Percentiles rank a stretch among this genome's conserved stretches.
Conservation (phyloP, 2,888 invertebrate genomes). For the Spicauda simplicius region DNA sequence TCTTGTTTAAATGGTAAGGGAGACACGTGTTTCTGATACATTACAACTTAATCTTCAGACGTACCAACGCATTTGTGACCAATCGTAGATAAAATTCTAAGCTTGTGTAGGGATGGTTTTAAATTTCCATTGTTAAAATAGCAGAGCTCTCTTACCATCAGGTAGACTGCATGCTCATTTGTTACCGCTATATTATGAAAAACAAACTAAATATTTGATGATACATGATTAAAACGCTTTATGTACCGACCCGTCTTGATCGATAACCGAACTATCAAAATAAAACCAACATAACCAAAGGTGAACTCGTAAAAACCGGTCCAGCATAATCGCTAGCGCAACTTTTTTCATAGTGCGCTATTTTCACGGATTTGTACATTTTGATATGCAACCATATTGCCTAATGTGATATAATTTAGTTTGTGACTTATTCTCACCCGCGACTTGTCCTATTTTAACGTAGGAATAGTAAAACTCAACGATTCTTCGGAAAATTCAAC, state of each 20-base stretch:
- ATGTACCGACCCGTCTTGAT: conserved; percentile 46
- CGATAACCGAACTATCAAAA: conserved; percentile 43
- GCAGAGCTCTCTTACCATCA: too few species aligned
- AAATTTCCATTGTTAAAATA: too few species aligned
- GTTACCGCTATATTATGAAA: conserved; percentile 32
- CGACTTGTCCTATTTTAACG: neutral
- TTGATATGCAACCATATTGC: neutral
- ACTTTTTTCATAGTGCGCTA: conserved; percentile 22
- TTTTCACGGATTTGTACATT: conserved; percentile 5
- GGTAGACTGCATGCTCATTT: too few species aligned
- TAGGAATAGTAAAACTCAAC: too few species aligned
- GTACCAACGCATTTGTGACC: too few species aligned
- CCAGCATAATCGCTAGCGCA: conserved; percentile 15
- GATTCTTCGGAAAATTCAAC: too few species aligned
- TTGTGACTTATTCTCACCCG: neutral
- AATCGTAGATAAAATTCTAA: too few species aligned
- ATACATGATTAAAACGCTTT: conserved; percentile 47
- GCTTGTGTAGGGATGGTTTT: too few species aligned
- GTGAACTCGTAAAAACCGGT: conserved; percentile 6
- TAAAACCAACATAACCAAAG: conserved; percentile 26
- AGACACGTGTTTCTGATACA: too few species aligned
- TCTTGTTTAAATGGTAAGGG: too few species aligned
- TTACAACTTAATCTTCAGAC: too few species aligned
- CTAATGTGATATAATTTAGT: conserved; percentile 8
- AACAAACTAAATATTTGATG: conserved; percentile 51